These are phyloP conservation scores for Rhinolophus ferrumequinum DNA, from an alignment of 2,113 vertebrate genomes.

Conservation along the genomic window DNA sequence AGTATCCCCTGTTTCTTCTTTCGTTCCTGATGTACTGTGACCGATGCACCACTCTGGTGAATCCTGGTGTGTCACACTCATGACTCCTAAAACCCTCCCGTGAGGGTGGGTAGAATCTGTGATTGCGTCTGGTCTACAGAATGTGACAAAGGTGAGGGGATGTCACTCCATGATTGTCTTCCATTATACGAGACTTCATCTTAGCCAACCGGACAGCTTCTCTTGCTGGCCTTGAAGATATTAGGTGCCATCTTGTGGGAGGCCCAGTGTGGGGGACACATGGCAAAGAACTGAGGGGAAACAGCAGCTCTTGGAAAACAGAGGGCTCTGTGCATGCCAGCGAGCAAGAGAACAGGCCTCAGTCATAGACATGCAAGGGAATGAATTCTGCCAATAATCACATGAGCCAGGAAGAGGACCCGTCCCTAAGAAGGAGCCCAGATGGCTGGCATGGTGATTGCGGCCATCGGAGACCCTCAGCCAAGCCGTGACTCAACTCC, in stretches of 20 bases:
- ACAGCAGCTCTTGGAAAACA: background rate
- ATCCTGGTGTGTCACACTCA: too few relatives aligned
- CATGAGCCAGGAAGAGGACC: background rate
- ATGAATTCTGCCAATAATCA: background rate
- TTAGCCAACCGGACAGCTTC: background rate
- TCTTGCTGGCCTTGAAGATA: background rate
- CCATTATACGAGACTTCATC: background rate
- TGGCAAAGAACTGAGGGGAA: background rate
- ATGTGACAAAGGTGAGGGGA: too few relatives aligned
- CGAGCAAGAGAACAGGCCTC: background rate
- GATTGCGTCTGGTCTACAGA: background rate
- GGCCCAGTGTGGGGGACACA: fast-evolving
- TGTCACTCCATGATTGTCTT: background rate
- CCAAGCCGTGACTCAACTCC: background rate
- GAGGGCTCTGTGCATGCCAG: too few relatives aligned
- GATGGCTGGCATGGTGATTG: too few relatives aligned
- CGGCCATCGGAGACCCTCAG: background rate
- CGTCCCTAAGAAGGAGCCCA: fast-evolving
- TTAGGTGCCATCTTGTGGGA: background rate
- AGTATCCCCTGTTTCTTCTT: background rate
- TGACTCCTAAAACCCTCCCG: too few relatives aligned
- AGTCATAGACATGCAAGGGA: fast-evolving
- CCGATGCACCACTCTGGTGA: background rate
- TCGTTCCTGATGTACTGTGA: background rate
- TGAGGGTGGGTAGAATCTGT: background rate